A percentile compares a stretch with the other conserved stretches of the same genome.
These are phyloP conservation scores for Clarias fuscus DNA, from an alignment of 2,797 vertebrate species.

Conservation along the genomic window DNA sequence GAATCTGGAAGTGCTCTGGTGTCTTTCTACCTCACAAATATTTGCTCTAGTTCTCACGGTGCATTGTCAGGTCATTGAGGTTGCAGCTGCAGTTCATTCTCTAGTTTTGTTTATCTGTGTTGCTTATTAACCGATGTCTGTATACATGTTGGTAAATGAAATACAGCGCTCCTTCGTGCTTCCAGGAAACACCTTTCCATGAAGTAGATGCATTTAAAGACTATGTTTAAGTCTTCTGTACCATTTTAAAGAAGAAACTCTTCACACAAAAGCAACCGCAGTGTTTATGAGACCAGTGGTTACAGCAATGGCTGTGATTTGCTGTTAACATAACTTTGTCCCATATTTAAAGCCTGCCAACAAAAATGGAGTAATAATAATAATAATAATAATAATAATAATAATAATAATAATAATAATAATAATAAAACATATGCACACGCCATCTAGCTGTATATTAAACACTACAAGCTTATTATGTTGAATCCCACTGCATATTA, in stretches of 20 bases:
- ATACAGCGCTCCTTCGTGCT: slow-evolving; percentile 50
- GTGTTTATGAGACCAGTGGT: background rate
- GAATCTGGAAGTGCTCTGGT: background rate
- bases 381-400: background rate
- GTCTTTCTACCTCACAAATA: slow-evolving; percentile 21
- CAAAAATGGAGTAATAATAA: background rate
- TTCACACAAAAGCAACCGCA: background rate
- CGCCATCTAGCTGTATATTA: background rate
- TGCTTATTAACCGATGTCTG: slow-evolving; percentile 57
- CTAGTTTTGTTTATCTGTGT: slow-evolving; percentile 49
- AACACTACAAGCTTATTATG: background rate
- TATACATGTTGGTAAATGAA: slow-evolving; percentile 46
- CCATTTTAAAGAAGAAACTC: slow-evolving; percentile 37
- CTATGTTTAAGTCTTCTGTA: slow-evolving; percentile 60
- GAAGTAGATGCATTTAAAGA: slow-evolving; percentile 66
- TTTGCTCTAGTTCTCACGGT: slow-evolving; percentile 46
- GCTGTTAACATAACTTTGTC: background rate
- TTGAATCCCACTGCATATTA: background rate
- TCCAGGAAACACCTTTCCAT: slow-evolving; percentile 63
- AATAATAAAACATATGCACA: background rate
- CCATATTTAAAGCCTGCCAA: slow-evolving; percentile 6
- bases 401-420: background rate
- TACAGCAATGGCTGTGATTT: background rate
- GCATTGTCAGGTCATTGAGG: slow-evolving; percentile 28
- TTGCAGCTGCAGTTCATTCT: slow-evolving; percentile 43